phyloP scores from a whole-genome alignment of 2,888 invertebrate genomes.

The Drosophila nr. perissopoda region DNA sequence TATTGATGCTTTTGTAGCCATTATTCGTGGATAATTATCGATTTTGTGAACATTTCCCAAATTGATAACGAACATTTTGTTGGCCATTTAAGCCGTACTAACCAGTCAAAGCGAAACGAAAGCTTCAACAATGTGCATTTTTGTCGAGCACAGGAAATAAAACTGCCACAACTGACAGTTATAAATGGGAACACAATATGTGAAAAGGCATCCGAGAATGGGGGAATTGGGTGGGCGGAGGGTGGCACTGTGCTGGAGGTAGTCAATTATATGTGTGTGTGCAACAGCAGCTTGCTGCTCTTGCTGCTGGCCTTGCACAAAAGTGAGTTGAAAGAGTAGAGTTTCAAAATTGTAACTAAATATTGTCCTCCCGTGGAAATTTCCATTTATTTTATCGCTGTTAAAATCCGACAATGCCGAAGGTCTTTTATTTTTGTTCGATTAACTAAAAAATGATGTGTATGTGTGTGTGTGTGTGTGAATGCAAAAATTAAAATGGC shows the following conservation, averaged over 20 bases:
- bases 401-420: background rate
- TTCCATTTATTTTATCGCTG: slow-evolving; percentile 6
- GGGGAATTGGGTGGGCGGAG: background rate
- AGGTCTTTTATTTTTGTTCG: background rate
- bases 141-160: slow-evolving; percentile 38
- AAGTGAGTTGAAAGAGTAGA: slow-evolving; percentile 24
- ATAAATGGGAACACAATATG: slow-evolving; percentile 41
- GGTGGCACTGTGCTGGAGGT: background rate
- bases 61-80: slow-evolving; percentile 12
- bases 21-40: slow-evolving; percentile 57
- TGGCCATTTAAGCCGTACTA: slow-evolving; percentile 27
- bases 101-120: slow-evolving; percentile 3
- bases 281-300: slow-evolving; percentile 26
- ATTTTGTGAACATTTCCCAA: slow-evolving; percentile 42
- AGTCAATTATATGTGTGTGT: slow-evolving; percentile 7
- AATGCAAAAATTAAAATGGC: background rate
- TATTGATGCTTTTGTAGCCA: slow-evolving; percentile 8
- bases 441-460: background rate
- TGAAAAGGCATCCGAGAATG: background rate
- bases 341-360: slow-evolving; percentile 39
- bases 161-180: slow-evolving; percentile 47
- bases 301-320: slow-evolving; percentile 48
- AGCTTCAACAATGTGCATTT: slow-evolving; percentile 10
- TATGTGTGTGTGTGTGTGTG: background rate
- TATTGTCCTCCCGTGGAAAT: slow-evolving; percentile 31